These are phyloP conservation scores for Lycopodina hypogea DNA, from an alignment of 37 sponge, comb jelly and placozoan species.

Conservation along the genomic window DNA sequence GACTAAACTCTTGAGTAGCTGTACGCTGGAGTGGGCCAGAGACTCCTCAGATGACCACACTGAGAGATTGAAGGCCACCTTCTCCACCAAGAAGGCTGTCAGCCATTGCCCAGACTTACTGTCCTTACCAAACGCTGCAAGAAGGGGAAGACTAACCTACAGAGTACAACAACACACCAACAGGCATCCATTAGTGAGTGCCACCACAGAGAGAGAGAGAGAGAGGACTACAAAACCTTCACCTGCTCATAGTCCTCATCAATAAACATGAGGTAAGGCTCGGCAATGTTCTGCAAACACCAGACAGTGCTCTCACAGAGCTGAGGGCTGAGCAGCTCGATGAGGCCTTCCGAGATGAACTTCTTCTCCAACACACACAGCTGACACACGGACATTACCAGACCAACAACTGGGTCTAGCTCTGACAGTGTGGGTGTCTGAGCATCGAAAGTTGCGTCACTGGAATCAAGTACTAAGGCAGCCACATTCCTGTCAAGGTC, in stretches of 20 bases:
- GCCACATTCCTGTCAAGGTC: slow-evolving; percentile 6
- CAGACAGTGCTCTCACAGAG: slow-evolving; percentile 51
- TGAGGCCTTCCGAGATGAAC: slow-evolving; percentile 23
- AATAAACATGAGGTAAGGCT: slow-evolving; percentile 54
- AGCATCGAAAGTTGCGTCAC: not conserved
- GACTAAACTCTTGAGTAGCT: slow-evolving; percentile 48
- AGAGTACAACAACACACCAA: not conserved
- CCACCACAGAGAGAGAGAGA: not conserved
- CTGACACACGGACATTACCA: slow-evolving; percentile 51
- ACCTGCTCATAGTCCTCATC: slow-evolving; percentile 65
- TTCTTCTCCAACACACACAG: slow-evolving; percentile 49
- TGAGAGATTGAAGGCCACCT: slow-evolving; percentile 52
- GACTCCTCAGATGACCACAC: slow-evolving; percentile 73
- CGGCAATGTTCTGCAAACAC: slow-evolving; percentile 38
- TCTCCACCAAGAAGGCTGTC: slow-evolving; percentile 50
- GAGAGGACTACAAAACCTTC: no score
- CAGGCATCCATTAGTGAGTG: no score
- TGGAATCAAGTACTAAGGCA: not conserved
- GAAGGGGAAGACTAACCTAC: slow-evolving; percentile 62
- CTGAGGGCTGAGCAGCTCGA: slow-evolving; percentile 69
- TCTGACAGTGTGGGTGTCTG: not conserved
- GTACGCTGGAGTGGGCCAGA: slow-evolving; percentile 22
- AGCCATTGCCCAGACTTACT: slow-evolving; percentile 29
- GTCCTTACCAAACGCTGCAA: slow-evolving; percentile 54
- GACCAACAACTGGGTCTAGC: slow-evolving; percentile 47